phyloP scores from a whole-genome alignment of 2,113 vertebrate genomes.

The Rhineura floridana region DNA sequence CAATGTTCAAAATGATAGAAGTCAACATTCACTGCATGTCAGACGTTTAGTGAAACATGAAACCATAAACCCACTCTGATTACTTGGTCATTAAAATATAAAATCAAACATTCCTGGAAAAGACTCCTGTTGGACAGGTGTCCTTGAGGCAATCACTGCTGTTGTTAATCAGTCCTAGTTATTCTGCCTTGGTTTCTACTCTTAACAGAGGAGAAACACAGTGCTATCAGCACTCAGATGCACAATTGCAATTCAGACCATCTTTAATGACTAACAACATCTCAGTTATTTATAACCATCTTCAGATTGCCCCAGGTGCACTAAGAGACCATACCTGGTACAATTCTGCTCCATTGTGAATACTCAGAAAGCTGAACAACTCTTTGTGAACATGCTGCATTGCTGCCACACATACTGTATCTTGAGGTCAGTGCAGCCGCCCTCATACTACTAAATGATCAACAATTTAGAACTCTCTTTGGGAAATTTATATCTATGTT shows the following conservation, averaged over 20 bases:
- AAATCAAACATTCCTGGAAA: not conserved
- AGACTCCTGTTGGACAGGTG: too few species aligned
- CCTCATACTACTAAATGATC: not conserved
- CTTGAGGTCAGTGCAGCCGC: conserved; percentile 24
- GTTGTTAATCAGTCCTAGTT: not conserved
- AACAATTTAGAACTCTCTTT: conserved; percentile 57
- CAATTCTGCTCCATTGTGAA: not conserved
- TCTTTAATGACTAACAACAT: too few species aligned
- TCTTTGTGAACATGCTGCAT: too few species aligned
- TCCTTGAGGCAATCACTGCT: not conserved
- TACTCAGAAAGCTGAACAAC: not conserved
- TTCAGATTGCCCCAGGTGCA: too few species aligned
- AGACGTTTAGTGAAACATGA: not conserved
- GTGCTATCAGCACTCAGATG: not conserved
- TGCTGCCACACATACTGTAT: not conserved
- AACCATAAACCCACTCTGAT: not conserved
- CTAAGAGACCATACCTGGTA: too few species aligned
- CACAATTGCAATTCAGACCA: not conserved
- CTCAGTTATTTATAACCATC: not conserved
- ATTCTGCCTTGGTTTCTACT: not conserved
- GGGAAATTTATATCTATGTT: conserved; percentile 14
- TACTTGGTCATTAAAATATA: not conserved
- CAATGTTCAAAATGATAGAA: not conserved
- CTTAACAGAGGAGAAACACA: not conserved
- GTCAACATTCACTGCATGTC: too few species aligned